Evolutionary conservation across 2,888 invertebrate genomes (phyloP).

Genomic region (Drosophila suboccidentalis): DNA sequence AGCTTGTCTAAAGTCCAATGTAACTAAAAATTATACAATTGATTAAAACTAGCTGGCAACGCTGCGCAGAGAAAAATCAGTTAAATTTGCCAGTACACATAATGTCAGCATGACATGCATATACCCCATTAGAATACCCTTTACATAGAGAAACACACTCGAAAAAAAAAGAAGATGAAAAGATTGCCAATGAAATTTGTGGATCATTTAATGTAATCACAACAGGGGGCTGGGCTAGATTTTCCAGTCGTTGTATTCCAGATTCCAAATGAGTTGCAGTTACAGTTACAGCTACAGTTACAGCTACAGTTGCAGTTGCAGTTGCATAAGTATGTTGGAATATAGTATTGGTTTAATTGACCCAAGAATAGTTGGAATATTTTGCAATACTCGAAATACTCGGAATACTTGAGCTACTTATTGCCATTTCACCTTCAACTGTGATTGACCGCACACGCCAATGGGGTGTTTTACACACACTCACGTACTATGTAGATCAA

Average conservation of each 20-base stretch:
- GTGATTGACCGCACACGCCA: slow-evolving; percentile 51
- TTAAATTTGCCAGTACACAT: background rate
- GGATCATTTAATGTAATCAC: slow-evolving; percentile 14
- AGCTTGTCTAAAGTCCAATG: too few species aligned
- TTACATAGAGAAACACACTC: background rate
- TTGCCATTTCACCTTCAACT: slow-evolving; percentile 58
- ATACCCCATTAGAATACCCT: slow-evolving; percentile 5
- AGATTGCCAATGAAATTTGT: slow-evolving; percentile 21
- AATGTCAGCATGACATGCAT: background rate
- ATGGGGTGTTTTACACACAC: slow-evolving; percentile 12
- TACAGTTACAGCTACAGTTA: background rate
- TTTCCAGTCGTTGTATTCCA: background rate
- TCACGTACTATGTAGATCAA: slow-evolving; percentile 27
- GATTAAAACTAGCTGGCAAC: background rate
- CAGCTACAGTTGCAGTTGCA: background rate
- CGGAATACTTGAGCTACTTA: slow-evolving; percentile 43
- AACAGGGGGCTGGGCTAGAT: background rate
- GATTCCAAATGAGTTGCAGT: background rate
- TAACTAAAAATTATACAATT: background rate
- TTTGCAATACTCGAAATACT: slow-evolving; percentile 37
- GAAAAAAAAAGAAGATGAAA: slow-evolving; percentile 1
- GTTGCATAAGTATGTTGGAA: background rate
- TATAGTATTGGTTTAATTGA: slow-evolving; percentile 25
- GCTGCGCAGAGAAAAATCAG: background rate
- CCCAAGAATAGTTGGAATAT: slow-evolving; percentile 30